A percentile compares a stretch with the other conserved stretches of the same genome.
phyloP scores from a whole-genome alignment of 1,140 invertebrate genomes.

The Bombus confusus region DNA sequence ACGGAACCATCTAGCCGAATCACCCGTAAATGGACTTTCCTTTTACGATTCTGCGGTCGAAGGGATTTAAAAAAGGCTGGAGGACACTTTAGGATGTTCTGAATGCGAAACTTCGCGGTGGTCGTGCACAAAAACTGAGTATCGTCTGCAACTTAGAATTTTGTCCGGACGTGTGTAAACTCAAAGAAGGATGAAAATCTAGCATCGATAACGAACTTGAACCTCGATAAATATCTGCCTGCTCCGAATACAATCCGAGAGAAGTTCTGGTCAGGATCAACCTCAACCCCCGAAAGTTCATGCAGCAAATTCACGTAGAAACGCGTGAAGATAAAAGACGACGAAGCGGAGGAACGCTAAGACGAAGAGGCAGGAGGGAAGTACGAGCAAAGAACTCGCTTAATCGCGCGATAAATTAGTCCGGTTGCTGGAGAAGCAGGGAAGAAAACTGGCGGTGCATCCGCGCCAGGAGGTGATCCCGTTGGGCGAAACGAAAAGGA shows the following conservation, averaged over 20 bases:
- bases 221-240: background rate
- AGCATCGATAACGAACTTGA: background rate
- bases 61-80: background rate
- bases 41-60: background rate
- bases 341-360: background rate
- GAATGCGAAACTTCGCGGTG: too few relatives aligned
- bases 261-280: background rate
- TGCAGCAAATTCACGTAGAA: background rate
- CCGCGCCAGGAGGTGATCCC: background rate
- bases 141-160: too few relatives aligned
- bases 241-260: background rate
- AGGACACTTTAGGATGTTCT: background rate
- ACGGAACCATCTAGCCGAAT: background rate
- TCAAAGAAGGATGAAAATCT: background rate
- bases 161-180: background rate
- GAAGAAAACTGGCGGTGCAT: constrained; percentile 10
- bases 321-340: background rate
- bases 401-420: constrained; percentile 38
- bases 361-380: background rate
- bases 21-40: background rate
- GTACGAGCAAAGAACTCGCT: constrained; percentile 18
- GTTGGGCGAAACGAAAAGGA: constrained; percentile 16
- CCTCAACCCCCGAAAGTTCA: background rate
- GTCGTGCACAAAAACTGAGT: too few relatives aligned
- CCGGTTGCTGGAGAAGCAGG: background rate